A percentile compares a stretch with the other conserved stretches of the same genome.
phyloP scores from a whole-genome alignment of 2,113 vertebrate species.

The Anarrhichthys ocellatus region DNA sequence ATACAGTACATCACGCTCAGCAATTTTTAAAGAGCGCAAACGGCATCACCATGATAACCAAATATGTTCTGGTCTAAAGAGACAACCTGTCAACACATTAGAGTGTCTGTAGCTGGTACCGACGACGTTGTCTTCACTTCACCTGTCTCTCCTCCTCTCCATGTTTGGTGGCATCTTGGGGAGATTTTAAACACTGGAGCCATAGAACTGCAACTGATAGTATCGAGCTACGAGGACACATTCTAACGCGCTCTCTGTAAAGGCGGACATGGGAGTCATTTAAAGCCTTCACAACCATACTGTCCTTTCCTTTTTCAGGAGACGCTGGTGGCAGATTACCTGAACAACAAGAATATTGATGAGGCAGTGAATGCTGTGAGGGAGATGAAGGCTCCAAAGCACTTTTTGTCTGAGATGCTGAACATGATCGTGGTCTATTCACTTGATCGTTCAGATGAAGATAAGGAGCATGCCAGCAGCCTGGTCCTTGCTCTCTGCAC shows the following conservation, averaged over 20 bases:
- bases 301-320: conserved; percentile 80
- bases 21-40: no score
- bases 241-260: background rate
- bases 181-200: background rate
- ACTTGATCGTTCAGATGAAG: conserved; percentile 92
- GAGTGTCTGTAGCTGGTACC: no score
- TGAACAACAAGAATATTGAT: conserved; percentile 90
- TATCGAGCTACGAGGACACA: no score
- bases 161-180: background rate
- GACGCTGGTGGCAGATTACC: conserved; percentile 90
- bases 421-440: conserved; percentile 93
- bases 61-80: no score
- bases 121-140: no score
- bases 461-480: conserved; percentile 92
- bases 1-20: no score
- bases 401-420: conserved; percentile 95
- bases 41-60: no score
- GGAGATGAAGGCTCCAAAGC: conserved; percentile 96
- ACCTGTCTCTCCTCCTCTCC: no score
- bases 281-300: background rate
- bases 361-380: conserved; percentile 89
- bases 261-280: background rate
- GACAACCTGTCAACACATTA: no score
- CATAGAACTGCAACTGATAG: background rate
- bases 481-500: conserved; percentile 91